Conservation (phyloP, 2,797 vertebrate genomes). For the Odontamblyopus rebecca region DNA sequence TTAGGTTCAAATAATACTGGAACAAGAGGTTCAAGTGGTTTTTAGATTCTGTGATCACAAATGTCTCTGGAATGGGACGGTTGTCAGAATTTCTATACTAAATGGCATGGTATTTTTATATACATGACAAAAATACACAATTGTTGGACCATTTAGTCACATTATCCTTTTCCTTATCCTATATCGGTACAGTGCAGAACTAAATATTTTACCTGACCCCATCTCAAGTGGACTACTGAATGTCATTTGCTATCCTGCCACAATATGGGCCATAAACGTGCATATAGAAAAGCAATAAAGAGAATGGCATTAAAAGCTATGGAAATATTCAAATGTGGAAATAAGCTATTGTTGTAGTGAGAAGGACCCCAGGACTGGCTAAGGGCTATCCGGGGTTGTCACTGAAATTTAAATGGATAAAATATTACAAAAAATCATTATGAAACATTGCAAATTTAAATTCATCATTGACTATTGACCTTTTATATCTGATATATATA, state of each 20-base stretch:
- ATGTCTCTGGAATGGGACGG: background rate
- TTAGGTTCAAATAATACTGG: too few relatives aligned
- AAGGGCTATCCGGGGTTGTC: background rate
- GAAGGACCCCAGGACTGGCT: background rate
- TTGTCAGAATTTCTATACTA: too few relatives aligned
- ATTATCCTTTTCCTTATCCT: background rate
- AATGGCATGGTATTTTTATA: background rate
- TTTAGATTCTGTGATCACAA: too few relatives aligned
- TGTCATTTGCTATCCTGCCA: background rate
- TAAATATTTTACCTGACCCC: background rate
- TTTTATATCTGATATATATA: background rate
- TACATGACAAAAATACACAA: background rate
- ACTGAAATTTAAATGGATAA: too few relatives aligned
- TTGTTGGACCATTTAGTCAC: background rate
- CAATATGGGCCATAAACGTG: constrained; percentile 6
- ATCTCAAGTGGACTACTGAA: background rate
- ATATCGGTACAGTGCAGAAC: background rate
- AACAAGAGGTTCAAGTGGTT: too few relatives aligned
- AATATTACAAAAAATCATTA: background rate
- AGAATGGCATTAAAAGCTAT: constrained; percentile 12
- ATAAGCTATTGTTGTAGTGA: background rate
- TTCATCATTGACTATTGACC: background rate
- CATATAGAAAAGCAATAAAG: background rate
- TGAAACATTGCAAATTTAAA: background rate
- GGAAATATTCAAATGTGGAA: constrained; percentile 1